Percentiles rank a stretch among this genome's conserved stretches.
phyloP scores from a whole-genome alignment of 2,888 invertebrate genomes.

The Alviniconcha strummeri region DNA sequence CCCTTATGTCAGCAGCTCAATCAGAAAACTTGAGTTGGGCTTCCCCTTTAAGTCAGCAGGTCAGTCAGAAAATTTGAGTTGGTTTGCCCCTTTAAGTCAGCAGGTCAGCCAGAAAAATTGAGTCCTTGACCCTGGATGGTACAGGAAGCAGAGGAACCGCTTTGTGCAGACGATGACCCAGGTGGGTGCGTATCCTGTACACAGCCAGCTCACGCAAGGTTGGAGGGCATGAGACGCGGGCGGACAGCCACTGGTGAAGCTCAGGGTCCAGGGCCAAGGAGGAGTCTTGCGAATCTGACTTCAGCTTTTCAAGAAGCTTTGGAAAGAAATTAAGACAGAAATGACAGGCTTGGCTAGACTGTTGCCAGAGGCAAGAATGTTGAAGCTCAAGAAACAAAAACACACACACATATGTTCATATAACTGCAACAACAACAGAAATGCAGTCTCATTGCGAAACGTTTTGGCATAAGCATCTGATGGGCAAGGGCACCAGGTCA shows the following conservation, averaged over 20 bases:
- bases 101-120: constrained; percentile 44
- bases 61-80: neutral
- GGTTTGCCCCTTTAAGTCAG: constrained; percentile 17
- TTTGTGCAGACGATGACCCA: constrained; percentile 42
- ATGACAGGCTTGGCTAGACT: too few species aligned
- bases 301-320: neutral
- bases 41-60: neutral
- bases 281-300: neutral
- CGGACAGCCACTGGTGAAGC: constrained; percentile 45
- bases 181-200: constrained; percentile 42
- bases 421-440: too few species aligned
- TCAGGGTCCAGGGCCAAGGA: constrained; percentile 45
- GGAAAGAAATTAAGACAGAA: too few species aligned
- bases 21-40: too few species aligned
- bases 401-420: too few species aligned
- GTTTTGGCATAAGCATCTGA: too few species aligned
- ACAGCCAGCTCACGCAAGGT: constrained; percentile 45
- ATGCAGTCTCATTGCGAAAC: too few species aligned
- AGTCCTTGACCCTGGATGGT: constrained; percentile 52
- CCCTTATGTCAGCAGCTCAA: too few species aligned
- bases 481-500: too few species aligned
- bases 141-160: constrained; percentile 50
- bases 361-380: too few species aligned
- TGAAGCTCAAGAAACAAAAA: too few species aligned
- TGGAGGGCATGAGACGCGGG: constrained; percentile 40